Evolutionary conservation across 2,797 vertebrate species (phyloP), one percentile per base, ranked within the genome.

Genomic region (Arrhamphus sclerolepis): DNA sequence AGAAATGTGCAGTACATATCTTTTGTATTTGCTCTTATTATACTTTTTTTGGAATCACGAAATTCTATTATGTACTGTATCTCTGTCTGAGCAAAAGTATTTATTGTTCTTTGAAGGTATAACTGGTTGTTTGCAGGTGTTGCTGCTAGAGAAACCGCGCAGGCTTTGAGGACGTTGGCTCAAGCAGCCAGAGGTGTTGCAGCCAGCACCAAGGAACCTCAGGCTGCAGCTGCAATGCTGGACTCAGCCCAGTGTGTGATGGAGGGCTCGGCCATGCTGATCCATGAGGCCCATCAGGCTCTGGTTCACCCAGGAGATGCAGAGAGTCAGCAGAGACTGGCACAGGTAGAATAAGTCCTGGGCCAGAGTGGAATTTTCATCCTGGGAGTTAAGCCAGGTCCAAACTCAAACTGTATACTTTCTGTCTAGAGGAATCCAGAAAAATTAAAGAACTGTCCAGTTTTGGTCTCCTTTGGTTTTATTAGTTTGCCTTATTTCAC

Each of bases 251-350:
- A 96, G 65, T 97, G 95, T 5, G 98, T 99, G 60, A 99, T 99
- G 97, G 97, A 99, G 75, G 97, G 97, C 61, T 99, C 98, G 0
- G 95, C 96, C 24, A 93, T 98, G 93, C 94, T 99, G 62, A 99
- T 99, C 77, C 95, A 98, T 3, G 97, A 99, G 79, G 97, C 97
- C 19, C 97, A 99, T 77, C 94, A 99, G 90, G 97, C 98, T 18
- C 89, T 99, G 77, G 93, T 95, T 46, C 96, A 95, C 34, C 97
- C 97, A 0, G 97, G 97, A 13, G 98, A 99, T 43, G 95, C 97
- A 0, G 98, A 99, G 85, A 96, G 96, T 72, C 98, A 99, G 77
- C 98, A 99, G 88, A 95, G 97, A 60, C 87, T 99, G 67, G 98
- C 98, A 9, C 98, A 99, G 95, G 98, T 99, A 92, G 80, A 53